These are phyloP conservation scores for Myzus persicae DNA, from an alignment of 1,140 invertebrate genomes.

Conservation along the genomic window DNA sequence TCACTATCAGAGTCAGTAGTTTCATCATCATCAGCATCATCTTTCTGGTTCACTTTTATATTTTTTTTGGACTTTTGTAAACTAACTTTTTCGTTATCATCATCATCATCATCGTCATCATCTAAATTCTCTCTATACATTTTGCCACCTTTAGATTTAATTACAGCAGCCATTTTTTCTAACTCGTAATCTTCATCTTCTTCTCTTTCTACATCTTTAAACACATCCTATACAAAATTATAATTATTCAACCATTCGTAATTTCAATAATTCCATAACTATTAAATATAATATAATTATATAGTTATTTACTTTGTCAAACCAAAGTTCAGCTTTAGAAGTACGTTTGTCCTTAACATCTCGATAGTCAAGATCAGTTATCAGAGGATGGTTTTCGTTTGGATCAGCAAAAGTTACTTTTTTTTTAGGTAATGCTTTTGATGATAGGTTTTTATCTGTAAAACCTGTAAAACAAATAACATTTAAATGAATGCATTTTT, in stretches of 20 bases:
- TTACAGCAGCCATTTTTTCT: slow-evolving; percentile 77
- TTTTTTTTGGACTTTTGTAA: slow-evolving; percentile 60
- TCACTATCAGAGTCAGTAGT: slow-evolving; percentile 66
- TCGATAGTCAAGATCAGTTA: slow-evolving; percentile 83
- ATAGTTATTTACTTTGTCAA: slow-evolving; percentile 73
- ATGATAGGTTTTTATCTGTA: slow-evolving; percentile 40
- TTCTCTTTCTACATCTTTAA: slow-evolving; percentile 82
- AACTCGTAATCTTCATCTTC: slow-evolving; percentile 88
- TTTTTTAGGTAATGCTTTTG: slow-evolving; percentile 53
- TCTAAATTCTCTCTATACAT: slow-evolving; percentile 66
- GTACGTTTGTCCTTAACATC: slow-evolving; percentile 76
- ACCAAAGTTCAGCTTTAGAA: slow-evolving; percentile 86
- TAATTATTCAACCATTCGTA: neutral
- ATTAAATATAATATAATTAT: slow-evolving; percentile 3
- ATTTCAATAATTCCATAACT: neutral
- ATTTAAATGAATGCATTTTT: slow-evolving; percentile 26
- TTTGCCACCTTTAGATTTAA: slow-evolving; percentile 75
- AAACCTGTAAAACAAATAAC: slow-evolving; percentile 57
- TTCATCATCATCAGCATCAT: slow-evolving; percentile 63
- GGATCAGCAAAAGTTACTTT: slow-evolving; percentile 60
- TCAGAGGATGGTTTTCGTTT: slow-evolving; percentile 74
- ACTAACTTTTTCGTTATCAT: slow-evolving; percentile 62
- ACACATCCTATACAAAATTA: slow-evolving; percentile 72
- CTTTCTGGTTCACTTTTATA: slow-evolving; percentile 62
- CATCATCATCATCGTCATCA: slow-evolving; percentile 64